Base-by-base conservation (phyloP, 2,888 invertebrate genomes). In the Antheraea assamensis region DNA sequence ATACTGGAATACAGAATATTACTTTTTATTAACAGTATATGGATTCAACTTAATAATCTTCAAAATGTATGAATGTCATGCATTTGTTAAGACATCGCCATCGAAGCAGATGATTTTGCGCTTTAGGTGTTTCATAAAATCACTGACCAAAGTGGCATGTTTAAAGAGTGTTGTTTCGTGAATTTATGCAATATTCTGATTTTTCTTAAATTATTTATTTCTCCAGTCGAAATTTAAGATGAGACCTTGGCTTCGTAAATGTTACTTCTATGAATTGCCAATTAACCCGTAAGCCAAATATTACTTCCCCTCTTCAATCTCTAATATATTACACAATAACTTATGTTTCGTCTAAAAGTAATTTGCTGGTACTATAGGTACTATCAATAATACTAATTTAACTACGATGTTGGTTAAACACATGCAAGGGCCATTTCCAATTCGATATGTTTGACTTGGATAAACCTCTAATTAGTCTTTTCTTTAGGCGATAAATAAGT, bases 1-100 rank as follows among this genome's bases (percentile, higher is more conserved):
- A 90, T 27, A 92, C 93, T 93, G 83, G 49, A 84, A 87, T 27
- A 30, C 17, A 17, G 4, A 64, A 64, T 27, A 30, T 64, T 64
- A 64, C 3, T 30, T 13, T 13, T 19, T 64, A 27, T 30, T 30
- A 30, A 17, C 2, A 3, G 1, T 58, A 58, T 58, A 52, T 52
- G 52, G 21, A 52, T 21, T 21, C 47, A 47, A 52, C 24, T 24
- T 24, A 13, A 13, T 10, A 58, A 24, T 58, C 24, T 24, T 24
- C n/a, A 58, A 24, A 24, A 3, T 58, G 7, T n/a, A 24, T 58
- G 58, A 24, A 58, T 24, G 10, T 58, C 24, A 24, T 13, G 2
- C 24, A 13, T 24, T 24, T 24, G 58, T 7, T 58, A 58, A 58
- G 10, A 58, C 52, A 52, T 52, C 21, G 21, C 19, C 21, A 21